phyloP scores from a whole-genome alignment of 2,888 invertebrate genomes.

The Campoletis raptor region DNA sequence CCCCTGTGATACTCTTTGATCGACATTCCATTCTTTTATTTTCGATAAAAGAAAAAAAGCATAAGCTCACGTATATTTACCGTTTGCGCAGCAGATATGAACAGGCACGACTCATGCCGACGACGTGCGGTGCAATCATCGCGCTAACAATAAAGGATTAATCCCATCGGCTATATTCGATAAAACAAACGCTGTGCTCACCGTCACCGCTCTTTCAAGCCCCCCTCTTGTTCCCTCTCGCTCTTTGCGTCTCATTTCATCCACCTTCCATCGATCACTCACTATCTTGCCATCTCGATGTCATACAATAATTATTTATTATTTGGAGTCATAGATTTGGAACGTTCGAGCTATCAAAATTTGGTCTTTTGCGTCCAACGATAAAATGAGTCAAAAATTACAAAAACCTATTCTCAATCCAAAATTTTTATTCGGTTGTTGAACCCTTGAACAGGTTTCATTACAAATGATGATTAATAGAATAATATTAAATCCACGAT shows the following conservation, averaged over 20 bases:
- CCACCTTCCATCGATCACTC: conserved; percentile 26
- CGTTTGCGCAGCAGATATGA: conserved; percentile 72
- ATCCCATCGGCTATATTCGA: conserved; percentile 76
- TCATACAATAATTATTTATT: conserved; percentile 1
- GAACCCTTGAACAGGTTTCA: background rate
- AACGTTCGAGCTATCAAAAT: background rate
- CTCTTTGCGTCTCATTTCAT: conserved; percentile 2
- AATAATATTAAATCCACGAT: no score
- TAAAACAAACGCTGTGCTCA: conserved; percentile 70
- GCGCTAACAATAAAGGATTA: conserved; percentile 77
- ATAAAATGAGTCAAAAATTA: background rate
- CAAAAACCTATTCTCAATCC: background rate
- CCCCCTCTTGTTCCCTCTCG: background rate
- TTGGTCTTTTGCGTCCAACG: background rate
- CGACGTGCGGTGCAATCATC: conserved; percentile 73
- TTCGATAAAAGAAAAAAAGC: conserved; percentile 61
- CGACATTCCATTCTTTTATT: conserved; percentile 75
- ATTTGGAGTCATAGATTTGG: background rate
- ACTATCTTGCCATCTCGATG: conserved; percentile 30
- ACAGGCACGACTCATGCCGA: conserved; percentile 45
- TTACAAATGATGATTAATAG: background rate
- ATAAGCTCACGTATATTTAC: conserved; percentile 73
- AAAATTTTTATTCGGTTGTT: background rate
- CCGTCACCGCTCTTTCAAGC: background rate
- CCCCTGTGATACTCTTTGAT: conserved; percentile 50